A percentile compares a stretch with the other conserved stretches of the same genome.
Conservation (phyloP, 2,888 invertebrate species). For the Opisthograptis luteolata region DNA sequence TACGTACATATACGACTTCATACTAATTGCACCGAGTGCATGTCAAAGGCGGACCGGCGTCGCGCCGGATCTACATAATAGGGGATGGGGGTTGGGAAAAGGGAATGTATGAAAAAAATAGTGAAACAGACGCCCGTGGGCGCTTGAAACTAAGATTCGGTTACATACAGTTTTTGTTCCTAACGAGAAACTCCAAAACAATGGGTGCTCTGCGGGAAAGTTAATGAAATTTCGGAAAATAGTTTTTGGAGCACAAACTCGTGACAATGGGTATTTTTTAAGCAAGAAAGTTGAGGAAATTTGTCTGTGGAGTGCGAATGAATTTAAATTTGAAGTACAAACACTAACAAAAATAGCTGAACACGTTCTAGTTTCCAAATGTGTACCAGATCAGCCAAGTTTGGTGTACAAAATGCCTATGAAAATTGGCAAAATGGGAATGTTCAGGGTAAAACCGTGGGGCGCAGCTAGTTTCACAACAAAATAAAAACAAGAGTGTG, state of each 20-base stretch:
- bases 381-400: too few relatives aligned
- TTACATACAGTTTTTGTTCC: constrained; percentile 62
- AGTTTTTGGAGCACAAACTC: neutral
- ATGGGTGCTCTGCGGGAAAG: constrained; percentile 30
- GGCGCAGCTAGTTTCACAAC: too few relatives aligned
- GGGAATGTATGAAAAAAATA: constrained; percentile 72
- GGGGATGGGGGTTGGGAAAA: constrained; percentile 74
- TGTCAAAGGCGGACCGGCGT: constrained; percentile 82
- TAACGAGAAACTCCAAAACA: constrained; percentile 59
- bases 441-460: too few relatives aligned
- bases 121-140: constrained; percentile 64
- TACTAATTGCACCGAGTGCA: constrained; percentile 82
- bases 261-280: too few relatives aligned
- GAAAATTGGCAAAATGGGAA: too few relatives aligned
- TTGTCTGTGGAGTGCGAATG: too few relatives aligned
- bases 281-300: too few relatives aligned
- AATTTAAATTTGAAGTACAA: too few relatives aligned
- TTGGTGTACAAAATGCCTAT: too few relatives aligned
- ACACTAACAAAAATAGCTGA: too few relatives aligned
- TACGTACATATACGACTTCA: constrained; percentile 52
- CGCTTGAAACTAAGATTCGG: constrained; percentile 68
- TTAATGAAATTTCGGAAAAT: constrained; percentile 3
- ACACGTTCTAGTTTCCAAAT: too few relatives aligned
- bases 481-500: too few relatives aligned
- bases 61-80: constrained; percentile 81